A percentile compares a stretch with the other conserved stretches of the same genome.
Conservation (phyloP, 2,113 vertebrate genomes). For the Zosterops pallidus region DNA sequence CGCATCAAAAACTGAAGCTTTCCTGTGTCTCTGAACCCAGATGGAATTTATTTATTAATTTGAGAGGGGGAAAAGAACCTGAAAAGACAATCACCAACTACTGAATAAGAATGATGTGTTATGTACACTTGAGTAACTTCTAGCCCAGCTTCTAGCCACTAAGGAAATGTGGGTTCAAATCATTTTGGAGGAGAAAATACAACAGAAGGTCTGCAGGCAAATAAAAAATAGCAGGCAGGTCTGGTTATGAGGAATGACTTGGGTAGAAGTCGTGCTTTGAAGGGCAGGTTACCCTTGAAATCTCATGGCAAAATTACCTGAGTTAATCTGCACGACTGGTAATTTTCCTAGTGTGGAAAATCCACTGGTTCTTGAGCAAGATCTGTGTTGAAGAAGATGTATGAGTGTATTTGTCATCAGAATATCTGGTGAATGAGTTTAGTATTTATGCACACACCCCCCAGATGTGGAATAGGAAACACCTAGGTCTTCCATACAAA, state of each 20-base stretch:
- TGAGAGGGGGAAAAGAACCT: background rate
- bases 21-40: background rate
- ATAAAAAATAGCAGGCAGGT: background rate
- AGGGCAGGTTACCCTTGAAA: background rate
- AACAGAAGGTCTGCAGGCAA: background rate
- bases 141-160: background rate
- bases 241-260: background rate
- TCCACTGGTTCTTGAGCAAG: background rate
- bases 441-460: fast-evolving
- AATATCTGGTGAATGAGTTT: background rate
- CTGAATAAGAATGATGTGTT: background rate
- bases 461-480: background rate
- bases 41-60: background rate
- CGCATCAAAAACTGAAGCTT: background rate
- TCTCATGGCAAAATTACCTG: background rate
- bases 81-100: background rate
- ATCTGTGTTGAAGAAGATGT: background rate
- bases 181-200: background rate
- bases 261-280: background rate
- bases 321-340: background rate
- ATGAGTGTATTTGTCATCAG: background rate
- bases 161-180: background rate
- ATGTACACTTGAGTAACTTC: background rate
- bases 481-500: background rate
- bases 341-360: background rate